Evolutionary conservation across 2,888 invertebrate species (phyloP), one percentile per base, ranked within the genome.

Genomic region (Oxyteleia sp.): DNA sequence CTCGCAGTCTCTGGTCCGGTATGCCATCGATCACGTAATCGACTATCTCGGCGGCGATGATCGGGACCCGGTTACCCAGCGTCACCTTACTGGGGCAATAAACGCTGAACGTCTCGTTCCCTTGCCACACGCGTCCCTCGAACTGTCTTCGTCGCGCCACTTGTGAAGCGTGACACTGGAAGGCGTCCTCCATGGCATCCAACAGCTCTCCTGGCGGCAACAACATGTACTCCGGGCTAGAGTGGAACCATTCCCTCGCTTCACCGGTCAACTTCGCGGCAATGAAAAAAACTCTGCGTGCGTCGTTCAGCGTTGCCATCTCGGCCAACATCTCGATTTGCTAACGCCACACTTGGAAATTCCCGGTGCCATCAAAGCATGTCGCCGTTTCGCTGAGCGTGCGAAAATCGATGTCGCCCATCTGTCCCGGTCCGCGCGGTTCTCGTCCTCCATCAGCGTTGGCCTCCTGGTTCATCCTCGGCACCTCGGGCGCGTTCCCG

Each of bases 201-300:
- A 84, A 11, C 38, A 84, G 16, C 15, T 64, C 35, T 20, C 32
- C 32, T 0, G 43, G 18, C 18, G 53, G 51, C 43, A 80, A 18
- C 4, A 8, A 49, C 0, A 85, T 26, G n/a, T 83, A 38, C 11
- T 68, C 76, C 3, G 82, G 66, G 23, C 72, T 66, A 20, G 80
- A 85, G 26, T 85, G 68, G 10, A 85, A 85, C 76, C 82, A 85
- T 8, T 80, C 68, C 13, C 63, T 38, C 16, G 84, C 82, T 13
- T 32, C 41, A 0, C 68, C 66, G 29, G 64, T 82, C 5, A 82
- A 16, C n/a, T 61, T 74, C 15, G 63, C 23, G 15, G 55, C 51
- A 1, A 84, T 66, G 4, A 82, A 16, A 15, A 82, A 43, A 35
- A 71, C 75, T 26, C 55, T 63, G 3, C 55, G 13, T 15, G 43